A percentile compares a stretch with the other conserved stretches of the same genome.
These are phyloP conservation scores for Chrysotoxum bicinctum DNA, from an alignment of 2,888 invertebrate genomes.

Conservation along the genomic window DNA sequence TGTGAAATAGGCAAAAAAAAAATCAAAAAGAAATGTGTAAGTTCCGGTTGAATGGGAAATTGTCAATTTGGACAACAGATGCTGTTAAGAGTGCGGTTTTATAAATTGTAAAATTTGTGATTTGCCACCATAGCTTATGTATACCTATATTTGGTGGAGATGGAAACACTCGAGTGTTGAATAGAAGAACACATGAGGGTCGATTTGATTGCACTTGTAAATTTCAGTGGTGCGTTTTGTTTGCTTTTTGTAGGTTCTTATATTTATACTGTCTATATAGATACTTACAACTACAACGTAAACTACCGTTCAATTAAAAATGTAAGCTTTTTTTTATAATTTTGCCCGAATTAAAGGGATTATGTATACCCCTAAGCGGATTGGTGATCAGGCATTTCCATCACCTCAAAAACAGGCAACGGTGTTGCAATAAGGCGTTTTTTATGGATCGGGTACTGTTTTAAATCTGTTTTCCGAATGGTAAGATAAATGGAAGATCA, in stretches of 20 bases:
- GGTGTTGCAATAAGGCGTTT: no score
- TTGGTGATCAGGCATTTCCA: no score
- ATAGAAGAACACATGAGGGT: background rate
- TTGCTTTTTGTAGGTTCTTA: background rate
- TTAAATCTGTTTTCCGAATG: no score
- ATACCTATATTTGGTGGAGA: background rate
- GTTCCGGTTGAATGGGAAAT: slow-evolving; percentile 72
- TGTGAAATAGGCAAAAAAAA: slow-evolving; percentile 47
- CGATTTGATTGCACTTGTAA: slow-evolving; percentile 5
- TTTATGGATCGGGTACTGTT: no score
- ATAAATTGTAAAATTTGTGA: slow-evolving; percentile 67
- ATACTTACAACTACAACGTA: no score
- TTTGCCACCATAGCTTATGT: background rate
- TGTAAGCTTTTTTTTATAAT: no score
- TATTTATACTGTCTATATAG: no score
- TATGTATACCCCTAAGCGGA: no score
- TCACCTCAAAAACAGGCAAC: no score
- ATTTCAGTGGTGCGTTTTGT: background rate
- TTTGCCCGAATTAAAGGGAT: no score
- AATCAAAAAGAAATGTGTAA: slow-evolving; percentile 44
- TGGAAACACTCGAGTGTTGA: background rate
- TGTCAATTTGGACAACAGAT: slow-evolving; percentile 75
- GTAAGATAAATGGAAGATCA: no score
- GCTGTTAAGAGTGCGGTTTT: slow-evolving; percentile 74
- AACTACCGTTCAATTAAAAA: no score